Evolutionary conservation across 2,888 invertebrate species (phyloP).

Genomic region (Troilus luridus): DNA sequence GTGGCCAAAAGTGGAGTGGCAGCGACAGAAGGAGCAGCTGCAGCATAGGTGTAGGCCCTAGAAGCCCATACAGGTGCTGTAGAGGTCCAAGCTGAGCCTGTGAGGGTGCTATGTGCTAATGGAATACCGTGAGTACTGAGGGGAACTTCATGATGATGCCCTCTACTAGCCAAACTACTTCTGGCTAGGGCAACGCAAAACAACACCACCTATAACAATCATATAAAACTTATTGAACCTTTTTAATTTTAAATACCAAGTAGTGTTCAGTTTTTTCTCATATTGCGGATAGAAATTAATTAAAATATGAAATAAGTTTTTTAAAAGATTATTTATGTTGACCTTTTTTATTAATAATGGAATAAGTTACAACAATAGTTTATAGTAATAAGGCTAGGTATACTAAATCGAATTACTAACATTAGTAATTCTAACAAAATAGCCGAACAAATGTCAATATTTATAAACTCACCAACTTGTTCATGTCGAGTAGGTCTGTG

Average conservation of each 20-base stretch:
- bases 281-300: too few relatives aligned
- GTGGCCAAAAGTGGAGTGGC: conserved; percentile 22
- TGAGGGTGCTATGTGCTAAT: background rate
- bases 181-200: conserved; percentile 48
- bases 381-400: too few relatives aligned
- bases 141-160: background rate
- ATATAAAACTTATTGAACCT: background rate
- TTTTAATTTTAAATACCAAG: background rate
- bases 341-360: too few relatives aligned
- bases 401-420: too few relatives aligned
- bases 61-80: conserved; percentile 10
- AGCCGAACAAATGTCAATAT: background rate
- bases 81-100: background rate
- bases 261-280: background rate
- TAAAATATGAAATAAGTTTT: too few relatives aligned
- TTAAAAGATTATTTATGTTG: too few relatives aligned
- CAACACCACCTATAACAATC: conserved; percentile 53
- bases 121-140: background rate
- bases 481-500: conserved; percentile 58
- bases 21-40: background rate
- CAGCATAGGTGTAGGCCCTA: background rate
- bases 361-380: too few relatives aligned
- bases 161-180: conserved; percentile 39
- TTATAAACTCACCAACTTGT: conserved; percentile 56
- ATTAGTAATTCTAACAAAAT: background rate